Evolutionary conservation across 2,797 vertebrate species (phyloP).

Genomic region (Acrocephalus scirpaceus): DNA sequence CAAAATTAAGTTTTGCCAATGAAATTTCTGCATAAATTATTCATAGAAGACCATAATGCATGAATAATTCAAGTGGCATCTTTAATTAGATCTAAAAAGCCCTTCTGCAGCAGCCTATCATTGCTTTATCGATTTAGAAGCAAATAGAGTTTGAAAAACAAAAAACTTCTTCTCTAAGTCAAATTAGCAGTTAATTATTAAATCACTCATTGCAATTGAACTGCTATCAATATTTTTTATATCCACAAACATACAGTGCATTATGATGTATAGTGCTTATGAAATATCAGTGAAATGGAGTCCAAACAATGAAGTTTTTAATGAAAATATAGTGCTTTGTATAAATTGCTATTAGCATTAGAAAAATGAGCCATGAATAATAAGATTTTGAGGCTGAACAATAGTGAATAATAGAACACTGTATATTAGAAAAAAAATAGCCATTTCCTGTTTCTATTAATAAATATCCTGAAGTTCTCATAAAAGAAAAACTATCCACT

Average conservation of each 20-base stretch:
- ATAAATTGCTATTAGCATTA: not conserved
- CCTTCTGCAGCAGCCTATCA: not conserved
- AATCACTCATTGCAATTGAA: constrained; percentile 6
- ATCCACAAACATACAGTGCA: not conserved
- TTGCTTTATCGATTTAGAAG: constrained; percentile 28
- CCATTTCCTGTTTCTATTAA: not conserved
- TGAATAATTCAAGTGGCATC: constrained; percentile 56
- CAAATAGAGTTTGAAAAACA: constrained; percentile 37
- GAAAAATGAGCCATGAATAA: not conserved
- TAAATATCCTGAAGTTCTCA: not conserved
- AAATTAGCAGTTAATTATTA: constrained; percentile 64
- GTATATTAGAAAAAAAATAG: not conserved
- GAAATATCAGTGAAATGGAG: constrained; percentile 23
- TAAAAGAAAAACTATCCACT: not conserved
- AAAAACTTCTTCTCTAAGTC: constrained; percentile 51
- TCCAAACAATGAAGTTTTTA: constrained; percentile 33
- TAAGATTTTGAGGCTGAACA: not conserved
- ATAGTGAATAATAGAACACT: not conserved
- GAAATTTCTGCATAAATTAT: constrained; percentile 63
- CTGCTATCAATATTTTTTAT: constrained; percentile 46
- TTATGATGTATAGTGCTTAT: constrained; percentile 13
- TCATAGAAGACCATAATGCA: constrained; percentile 29
- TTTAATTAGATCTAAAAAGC: constrained; percentile 53
- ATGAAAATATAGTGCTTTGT: constrained; percentile 30
- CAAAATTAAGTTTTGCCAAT: constrained; percentile 58